These are phyloP conservation scores for Drosophila niveifrons DNA, from an alignment of 2,888 invertebrate species.

Conservation along the genomic window DNA sequence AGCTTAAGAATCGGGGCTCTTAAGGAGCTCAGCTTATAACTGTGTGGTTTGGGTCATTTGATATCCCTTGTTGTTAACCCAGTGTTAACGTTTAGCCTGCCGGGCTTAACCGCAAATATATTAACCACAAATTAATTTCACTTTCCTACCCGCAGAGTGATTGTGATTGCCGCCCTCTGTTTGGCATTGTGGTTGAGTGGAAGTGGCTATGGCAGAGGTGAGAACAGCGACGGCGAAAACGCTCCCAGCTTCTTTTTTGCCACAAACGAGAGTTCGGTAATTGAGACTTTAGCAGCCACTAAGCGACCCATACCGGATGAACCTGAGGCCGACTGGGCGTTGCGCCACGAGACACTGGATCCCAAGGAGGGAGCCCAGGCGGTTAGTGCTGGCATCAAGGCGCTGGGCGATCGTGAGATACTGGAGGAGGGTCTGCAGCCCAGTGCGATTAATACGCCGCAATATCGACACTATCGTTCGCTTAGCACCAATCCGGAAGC, in stretches of 20 bases:
- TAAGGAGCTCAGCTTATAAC: not conserved
- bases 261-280: slow-evolving; percentile 48
- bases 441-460: slow-evolving; percentile 87
- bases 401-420: slow-evolving; percentile 87
- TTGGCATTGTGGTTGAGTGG: slow-evolving; percentile 69
- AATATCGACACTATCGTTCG: slow-evolving; percentile 90
- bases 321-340: slow-evolving; percentile 70
- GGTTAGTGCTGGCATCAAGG: slow-evolving; percentile 87
- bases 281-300: slow-evolving; percentile 41
- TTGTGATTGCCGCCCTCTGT: slow-evolving; percentile 71
- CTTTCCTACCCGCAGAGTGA: slow-evolving; percentile 66
- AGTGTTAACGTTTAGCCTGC: slow-evolving; percentile 32
- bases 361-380: slow-evolving; percentile 84
- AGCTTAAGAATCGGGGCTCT: not conserved
- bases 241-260: slow-evolving; percentile 61
- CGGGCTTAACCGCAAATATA: slow-evolving; percentile 15
- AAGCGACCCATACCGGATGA: slow-evolving; percentile 76
- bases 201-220: slow-evolving; percentile 41
- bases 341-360: slow-evolving; percentile 51
- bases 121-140: slow-evolving; percentile 54
- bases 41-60: slow-evolving; percentile 17
- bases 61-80: slow-evolving; percentile 25
- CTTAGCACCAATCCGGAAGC: slow-evolving; percentile 88
- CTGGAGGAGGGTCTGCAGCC: slow-evolving; percentile 86
- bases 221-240: not conserved